Evolutionary conservation across 2,797 vertebrate species (phyloP), one percentile per base, ranked within the genome.

Genomic region (Karalla daura): DNA sequence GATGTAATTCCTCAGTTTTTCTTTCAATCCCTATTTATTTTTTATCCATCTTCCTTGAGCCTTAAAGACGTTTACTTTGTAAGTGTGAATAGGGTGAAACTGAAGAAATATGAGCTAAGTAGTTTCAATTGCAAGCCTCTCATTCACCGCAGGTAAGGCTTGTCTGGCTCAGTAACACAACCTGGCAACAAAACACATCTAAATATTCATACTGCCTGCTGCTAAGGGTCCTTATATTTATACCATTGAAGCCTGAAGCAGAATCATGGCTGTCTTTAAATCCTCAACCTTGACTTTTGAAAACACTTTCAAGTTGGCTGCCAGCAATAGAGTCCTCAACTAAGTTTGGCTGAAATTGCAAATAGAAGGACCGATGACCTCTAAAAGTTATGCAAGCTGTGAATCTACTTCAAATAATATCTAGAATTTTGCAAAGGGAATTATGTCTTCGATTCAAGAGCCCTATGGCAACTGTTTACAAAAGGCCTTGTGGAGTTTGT

Each of bases 401-500:
- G 68, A 69, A 84, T 78, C 58, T 55, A 71, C 76, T 61, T 74
- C 43, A 66, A 83, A 84, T 78, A n/a, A 65, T 73, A 74, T 78
- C 30, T 47, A 41, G 46, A 76, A 69, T 53, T 64, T 59, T 56
- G 36, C 40, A 50, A 27, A 44, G 37, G 41, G 56, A 82, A 64
- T 60, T 67, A 35, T 33, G 23, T 64, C 35, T 39, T 27, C 15
- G 40, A 44, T 65, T 54, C 24, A 56, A 53, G 23, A 46, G 39
- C 27, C 62, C 25, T 30, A 14, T 37, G 27, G 56, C 63, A 27
- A 43, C 41, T 74, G 40, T 18, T 64, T 74, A 63, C 28, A 70
- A n/a, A 36, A 37, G 47, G n/a, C 52, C 20, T 44, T 67, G 27
- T 47, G 28, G 7, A 63, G 40, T 53, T 76, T 59, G 52, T 65